These are phyloP conservation scores for Tretioscincus oriximinensis DNA, from an alignment of 2,113 vertebrate species.

Conservation along the genomic window DNA sequence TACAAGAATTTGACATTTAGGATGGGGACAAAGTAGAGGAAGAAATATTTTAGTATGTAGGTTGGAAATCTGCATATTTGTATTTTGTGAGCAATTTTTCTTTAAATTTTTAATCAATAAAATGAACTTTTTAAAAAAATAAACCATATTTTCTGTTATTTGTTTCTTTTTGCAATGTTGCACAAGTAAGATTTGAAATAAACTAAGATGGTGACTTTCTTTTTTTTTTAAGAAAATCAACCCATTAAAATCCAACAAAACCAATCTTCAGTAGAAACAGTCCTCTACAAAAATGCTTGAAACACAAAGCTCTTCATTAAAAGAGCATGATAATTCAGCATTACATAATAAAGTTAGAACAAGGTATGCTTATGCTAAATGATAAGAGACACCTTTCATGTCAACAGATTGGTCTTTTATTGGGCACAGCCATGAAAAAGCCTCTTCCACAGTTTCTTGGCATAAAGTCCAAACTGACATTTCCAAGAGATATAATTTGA, in stretches of 20 bases:
- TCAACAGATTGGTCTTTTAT: conserved; percentile 79
- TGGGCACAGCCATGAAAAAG: conserved; percentile 75
- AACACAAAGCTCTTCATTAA: conserved; percentile 74
- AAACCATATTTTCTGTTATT: background rate
- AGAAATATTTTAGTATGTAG: too few relatives aligned
- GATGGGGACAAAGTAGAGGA: too few relatives aligned
- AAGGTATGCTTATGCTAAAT: conserved; percentile 74
- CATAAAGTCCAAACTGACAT: conserved; percentile 78
- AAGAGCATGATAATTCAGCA: conserved; percentile 74
- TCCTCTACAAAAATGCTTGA: conserved; percentile 56
- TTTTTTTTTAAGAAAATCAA: conserved; percentile 7
- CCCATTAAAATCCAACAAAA: conserved; percentile 54
- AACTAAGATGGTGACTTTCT: background rate
- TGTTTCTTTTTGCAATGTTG: conserved; percentile 14
- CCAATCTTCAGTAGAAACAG: conserved; percentile 37
- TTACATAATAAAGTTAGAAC: conserved; percentile 77
- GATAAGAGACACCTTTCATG: conserved; percentile 82
- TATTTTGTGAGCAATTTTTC: too few relatives aligned
- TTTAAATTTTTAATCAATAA: too few relatives aligned
- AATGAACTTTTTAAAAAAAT: too few relatives aligned
- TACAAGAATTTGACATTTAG: too few relatives aligned
- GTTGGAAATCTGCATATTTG: too few relatives aligned
- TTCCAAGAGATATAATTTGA: conserved; percentile 81
- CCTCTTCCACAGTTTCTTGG: conserved; percentile 74
- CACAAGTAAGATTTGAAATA: conserved; percentile 30